Percentiles rank a stretch among this genome's conserved stretches.
These are phyloP conservation scores for Darevskia mixta DNA, from an alignment of 2,797 vertebrate species.

Conservation along the genomic window DNA sequence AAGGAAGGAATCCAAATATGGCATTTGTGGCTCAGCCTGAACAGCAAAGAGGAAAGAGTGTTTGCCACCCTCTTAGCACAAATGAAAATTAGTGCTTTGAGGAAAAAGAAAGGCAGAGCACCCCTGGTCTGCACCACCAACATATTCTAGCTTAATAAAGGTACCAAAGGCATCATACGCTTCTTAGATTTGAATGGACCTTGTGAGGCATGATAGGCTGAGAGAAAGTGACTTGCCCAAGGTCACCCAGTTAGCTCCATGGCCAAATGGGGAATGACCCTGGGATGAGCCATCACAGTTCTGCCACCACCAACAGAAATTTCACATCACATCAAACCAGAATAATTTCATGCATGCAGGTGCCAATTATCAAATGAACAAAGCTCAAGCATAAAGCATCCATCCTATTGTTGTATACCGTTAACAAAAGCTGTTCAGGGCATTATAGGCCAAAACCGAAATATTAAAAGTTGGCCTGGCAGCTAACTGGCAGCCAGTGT, in stretches of 20 bases:
- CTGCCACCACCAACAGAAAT: background rate
- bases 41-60: background rate
- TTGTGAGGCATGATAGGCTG: background rate
- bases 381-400: background rate
- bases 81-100: background rate
- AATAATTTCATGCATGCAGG: no score
- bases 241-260: background rate
- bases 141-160: background rate
- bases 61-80: rapidly evolving
- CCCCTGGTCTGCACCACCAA: background rate
- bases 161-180: background rate
- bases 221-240: background rate
- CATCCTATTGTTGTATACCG: no score
- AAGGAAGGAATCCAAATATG: rapidly evolving
- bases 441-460: no score
- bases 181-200: conserved; percentile 23
- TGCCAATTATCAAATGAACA: background rate
- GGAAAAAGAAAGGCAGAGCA: background rate
- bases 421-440: no score
- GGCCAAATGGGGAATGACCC: background rate
- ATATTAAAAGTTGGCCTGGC: no score
- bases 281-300: background rate
- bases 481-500: no score
- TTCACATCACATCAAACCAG: background rate
- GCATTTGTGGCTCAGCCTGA: conserved; percentile 2